Conservation (phyloP, 2,888 invertebrate species). For the Standfussiana lucernea region DNA sequence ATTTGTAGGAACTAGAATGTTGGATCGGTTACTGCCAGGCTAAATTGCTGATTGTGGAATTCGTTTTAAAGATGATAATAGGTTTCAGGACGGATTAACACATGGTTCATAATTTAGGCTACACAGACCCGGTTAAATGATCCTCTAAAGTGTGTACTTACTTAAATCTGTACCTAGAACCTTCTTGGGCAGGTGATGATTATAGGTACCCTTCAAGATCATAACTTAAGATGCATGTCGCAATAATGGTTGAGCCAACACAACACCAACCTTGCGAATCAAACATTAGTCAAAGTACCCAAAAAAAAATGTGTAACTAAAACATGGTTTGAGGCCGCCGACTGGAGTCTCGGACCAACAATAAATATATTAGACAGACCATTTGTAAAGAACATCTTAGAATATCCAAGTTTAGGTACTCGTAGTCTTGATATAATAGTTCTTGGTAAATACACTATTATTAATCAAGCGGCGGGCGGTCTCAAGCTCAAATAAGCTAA, state of each 20-base stretch:
- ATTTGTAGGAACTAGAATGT: conserved; percentile 10
- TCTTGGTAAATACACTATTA: conserved; percentile 22
- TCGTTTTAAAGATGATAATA: neutral
- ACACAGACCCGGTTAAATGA: neutral
- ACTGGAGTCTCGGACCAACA: neutral
- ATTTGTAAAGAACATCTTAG: conserved; percentile 28
- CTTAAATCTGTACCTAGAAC: neutral
- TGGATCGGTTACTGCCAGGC: neutral
- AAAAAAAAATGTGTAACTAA: neutral
- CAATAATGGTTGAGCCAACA: neutral
- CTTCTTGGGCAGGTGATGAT: neutral
- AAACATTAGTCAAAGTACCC: too few relatives aligned
- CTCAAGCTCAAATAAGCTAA: conserved; percentile 25
- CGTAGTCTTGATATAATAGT: conserved; percentile 25
- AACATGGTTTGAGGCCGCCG: neutral
- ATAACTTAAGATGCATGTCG: neutral
- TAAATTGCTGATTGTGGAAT: neutral
- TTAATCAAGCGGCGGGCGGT: conserved; percentile 32
- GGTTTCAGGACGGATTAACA: neutral
- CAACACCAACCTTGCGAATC: neutral
- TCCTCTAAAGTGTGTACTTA: neutral
- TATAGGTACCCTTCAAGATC: neutral
- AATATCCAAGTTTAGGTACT: conserved; percentile 29
- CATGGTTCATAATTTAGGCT: neutral
- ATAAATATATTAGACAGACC: conserved; percentile 1